These are phyloP conservation scores for Tauraco hartlaubi DNA, from an alignment of 2,797 vertebrate genomes.

Conservation along the genomic window DNA sequence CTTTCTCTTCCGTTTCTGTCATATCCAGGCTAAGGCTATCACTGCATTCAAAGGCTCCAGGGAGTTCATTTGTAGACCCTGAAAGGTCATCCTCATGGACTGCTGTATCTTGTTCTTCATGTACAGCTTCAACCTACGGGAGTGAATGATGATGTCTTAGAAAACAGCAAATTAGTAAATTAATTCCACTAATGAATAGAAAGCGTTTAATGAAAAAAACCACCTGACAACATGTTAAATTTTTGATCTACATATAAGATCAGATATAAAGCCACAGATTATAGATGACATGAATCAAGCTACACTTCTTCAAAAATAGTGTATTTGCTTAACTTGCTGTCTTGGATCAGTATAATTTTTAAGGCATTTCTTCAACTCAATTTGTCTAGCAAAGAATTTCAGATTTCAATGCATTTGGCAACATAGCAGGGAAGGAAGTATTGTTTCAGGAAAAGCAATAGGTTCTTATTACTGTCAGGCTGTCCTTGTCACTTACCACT, in stretches of 20 bases:
- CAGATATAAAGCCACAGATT: background rate
- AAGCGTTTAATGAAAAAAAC: background rate
- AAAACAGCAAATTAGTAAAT: background rate
- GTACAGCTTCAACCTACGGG: slow-evolving; percentile 80
- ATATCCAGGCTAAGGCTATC: slow-evolving; percentile 86
- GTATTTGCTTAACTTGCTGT: background rate
- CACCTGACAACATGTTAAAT: background rate
- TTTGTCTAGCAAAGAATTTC: background rate
- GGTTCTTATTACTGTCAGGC: background rate
- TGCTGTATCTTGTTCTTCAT: slow-evolving; percentile 84
- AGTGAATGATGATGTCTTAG: slow-evolving; percentile 33
- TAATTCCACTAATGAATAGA: background rate
- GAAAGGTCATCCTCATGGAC: slow-evolving; percentile 87
- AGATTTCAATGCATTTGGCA: background rate
- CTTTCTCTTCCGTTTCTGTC: slow-evolving; percentile 85
- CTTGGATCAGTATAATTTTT: background rate
- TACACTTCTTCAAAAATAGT: background rate
- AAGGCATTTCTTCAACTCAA: background rate
- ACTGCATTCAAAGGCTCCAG: slow-evolving; percentile 84
- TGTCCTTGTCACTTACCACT: background rate
- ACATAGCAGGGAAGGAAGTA: background rate
- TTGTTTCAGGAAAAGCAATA: background rate
- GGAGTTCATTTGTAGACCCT: slow-evolving; percentile 87
- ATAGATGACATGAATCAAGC: background rate
- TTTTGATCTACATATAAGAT: too few species aligned